Evolutionary conservation across 1,140 invertebrate genomes (phyloP), one percentile per base, ranked within the genome.

Genomic region (Arctopsyche grandis): DNA sequence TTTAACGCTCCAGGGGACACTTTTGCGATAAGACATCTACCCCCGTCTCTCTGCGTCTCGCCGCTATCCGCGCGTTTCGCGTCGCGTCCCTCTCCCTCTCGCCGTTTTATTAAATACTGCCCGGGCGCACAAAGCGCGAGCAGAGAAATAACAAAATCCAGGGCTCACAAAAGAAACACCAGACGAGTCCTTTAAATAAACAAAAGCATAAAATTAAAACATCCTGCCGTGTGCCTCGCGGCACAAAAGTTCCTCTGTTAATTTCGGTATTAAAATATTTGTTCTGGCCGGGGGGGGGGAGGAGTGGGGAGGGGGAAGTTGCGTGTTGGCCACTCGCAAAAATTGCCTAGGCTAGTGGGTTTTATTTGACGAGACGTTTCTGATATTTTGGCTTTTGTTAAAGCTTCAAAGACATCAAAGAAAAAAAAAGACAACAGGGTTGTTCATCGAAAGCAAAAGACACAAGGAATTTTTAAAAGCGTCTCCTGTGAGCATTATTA

Each of bases 191-290:
- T 74, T 74, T 24, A 74, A 56, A 74, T 74, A 74, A 56, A 74
- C 71, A 74, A 74, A 74, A 74, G 71, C 44, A 14, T 24, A 56
- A 56, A 56, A 74, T 74, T 74, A 74, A 73, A 74, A 74, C 22
- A 24, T 74, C 48, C 21, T 16, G 1, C 24, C 46, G 5, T 1
- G 24, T 16, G 29, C 9, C 5, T 0, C 1, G 3, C 1, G 60
- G 14, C 9, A 9, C 7, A 22, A 12, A 46, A 14, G 43, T 71
- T 44, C 21, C 43, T 0, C 4, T 69, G 26, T 38, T 66, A 38
- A n/a, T 71, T 69, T 69, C 24, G 29, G 66, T 56, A 56, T 56
- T 56, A 56, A 56, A 56, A 56, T 56, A 56, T 56, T 56, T 56
- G 52, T 21, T n/a, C 10, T 56, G 29, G 29, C 29, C 29, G 29